phyloP scores from a whole-genome alignment of 2,888 invertebrate genomes.

The Ceratothoa steindachneri region DNA sequence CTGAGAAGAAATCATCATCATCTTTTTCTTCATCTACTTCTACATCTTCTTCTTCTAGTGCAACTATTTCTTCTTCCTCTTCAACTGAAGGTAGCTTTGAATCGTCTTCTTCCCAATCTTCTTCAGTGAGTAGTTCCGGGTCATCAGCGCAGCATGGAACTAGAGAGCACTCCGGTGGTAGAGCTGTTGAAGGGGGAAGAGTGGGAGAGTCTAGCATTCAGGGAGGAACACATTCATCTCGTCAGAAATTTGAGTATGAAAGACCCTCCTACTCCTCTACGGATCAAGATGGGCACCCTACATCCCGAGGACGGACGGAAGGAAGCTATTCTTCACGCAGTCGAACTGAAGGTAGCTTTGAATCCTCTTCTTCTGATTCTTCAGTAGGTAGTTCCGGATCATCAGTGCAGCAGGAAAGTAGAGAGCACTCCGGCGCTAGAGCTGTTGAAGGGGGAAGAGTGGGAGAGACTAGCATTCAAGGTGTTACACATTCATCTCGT shows the following conservation, averaged over 20 bases:
- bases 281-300: not conserved
- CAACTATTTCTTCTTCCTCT: not conserved
- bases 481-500: too few species aligned
- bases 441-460: not conserved
- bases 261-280: too few species aligned
- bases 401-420: too few species aligned
- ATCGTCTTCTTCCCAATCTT: constrained; percentile 16
- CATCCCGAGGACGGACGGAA: not conserved
- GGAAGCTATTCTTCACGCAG: not conserved
- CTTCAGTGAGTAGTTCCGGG: not conserved
- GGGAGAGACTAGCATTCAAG: too few species aligned
- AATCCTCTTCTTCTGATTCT: not conserved
- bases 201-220: too few species aligned
- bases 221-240: not conserved
- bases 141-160: too few species aligned
- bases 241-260: too few species aligned
- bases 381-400: too few species aligned
- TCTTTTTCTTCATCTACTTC: constrained; percentile 12
- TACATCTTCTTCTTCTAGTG: constrained; percentile 20
- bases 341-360: not conserved
- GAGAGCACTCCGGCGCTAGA: not conserved
- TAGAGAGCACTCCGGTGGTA: too few species aligned
- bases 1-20: not conserved
- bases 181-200: too few species aligned
- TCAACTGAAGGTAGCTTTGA: not conserved